Percentiles rank a stretch among this genome's conserved stretches.
Evolutionary conservation across 1,140 invertebrate genomes (phyloP).

Genomic region (Dendrolimus punctatus): DNA sequence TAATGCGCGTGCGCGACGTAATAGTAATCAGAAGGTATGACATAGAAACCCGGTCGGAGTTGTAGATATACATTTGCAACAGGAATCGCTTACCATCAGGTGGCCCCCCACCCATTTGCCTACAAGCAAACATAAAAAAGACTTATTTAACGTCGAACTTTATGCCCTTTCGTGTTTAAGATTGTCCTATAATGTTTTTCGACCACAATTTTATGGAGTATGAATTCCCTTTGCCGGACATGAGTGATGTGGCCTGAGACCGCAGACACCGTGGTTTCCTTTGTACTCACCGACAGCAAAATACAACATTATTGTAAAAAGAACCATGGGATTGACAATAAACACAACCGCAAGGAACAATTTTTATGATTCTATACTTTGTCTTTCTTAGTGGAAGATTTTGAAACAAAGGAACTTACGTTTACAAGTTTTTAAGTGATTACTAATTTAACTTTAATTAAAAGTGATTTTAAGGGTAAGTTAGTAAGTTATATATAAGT

Average conservation of each 20-base stretch:
- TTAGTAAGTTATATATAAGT: no score
- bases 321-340: conserved; percentile 5
- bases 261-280: conserved; percentile 9
- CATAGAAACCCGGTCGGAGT: no score
- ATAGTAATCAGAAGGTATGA: no score
- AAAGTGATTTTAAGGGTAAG: background rate
- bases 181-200: background rate
- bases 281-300: conserved; percentile 5
- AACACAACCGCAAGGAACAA: conserved; percentile 10
- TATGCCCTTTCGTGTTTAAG: no score
- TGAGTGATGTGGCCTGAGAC: conserved; percentile 10
- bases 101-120: no score
- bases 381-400: no score
- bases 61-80: no score
- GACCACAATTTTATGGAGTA: conserved; percentile 20
- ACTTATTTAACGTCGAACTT: no score
- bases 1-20: no score
- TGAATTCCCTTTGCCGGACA: conserved; percentile 12
- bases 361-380: conserved; percentile 8
- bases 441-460: background rate
- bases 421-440: conserved; percentile 1
- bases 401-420: no score
- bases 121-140: no score
- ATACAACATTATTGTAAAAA: conserved; percentile 5
- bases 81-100: no score